A percentile compares a stretch with the other conserved stretches of the same genome.
These are phyloP conservation scores for Arizona elegans DNA, from an alignment of 2,113 vertebrate genomes.

Conservation along the genomic window DNA sequence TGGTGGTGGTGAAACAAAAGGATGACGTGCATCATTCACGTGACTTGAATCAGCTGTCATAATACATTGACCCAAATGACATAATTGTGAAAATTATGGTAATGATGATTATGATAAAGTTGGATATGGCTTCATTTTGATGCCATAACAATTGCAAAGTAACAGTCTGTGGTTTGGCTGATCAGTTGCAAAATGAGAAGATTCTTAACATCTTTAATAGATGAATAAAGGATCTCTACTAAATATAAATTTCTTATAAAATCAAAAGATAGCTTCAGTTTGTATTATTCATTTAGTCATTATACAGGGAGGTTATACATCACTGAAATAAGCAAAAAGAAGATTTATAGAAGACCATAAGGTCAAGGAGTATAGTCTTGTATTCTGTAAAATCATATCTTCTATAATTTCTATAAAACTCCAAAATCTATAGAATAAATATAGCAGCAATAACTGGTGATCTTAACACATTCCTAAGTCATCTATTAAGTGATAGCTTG, in stretches of 20 bases:
- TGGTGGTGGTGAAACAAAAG: neutral
- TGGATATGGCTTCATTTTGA: neutral
- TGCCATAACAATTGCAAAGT: neutral
- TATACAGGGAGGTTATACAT: neutral
- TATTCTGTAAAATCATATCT: neutral
- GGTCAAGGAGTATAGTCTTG: neutral
- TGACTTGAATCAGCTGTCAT: neutral
- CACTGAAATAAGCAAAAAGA: neutral
- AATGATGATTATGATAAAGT: neutral
- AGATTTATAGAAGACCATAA: neutral
- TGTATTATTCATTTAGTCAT: neutral
- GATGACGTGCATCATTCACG: neutral
- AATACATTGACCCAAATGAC: neutral
- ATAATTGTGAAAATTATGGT: neutral
- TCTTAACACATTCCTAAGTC: neutral
- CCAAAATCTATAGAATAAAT: neutral
- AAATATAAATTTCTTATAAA: neutral
- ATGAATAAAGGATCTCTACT: neutral
- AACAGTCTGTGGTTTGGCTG: neutral
- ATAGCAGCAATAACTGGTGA: neutral
- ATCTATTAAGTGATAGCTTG: neutral
- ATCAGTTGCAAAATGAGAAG: neutral
- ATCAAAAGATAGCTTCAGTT: neutral
- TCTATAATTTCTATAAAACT: neutral
- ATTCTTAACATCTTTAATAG: neutral